Evolutionary conservation across 2,797 vertebrate species (phyloP), one percentile per base, ranked within the genome.

Genomic region (Oreonectes daqikongensis): DNA sequence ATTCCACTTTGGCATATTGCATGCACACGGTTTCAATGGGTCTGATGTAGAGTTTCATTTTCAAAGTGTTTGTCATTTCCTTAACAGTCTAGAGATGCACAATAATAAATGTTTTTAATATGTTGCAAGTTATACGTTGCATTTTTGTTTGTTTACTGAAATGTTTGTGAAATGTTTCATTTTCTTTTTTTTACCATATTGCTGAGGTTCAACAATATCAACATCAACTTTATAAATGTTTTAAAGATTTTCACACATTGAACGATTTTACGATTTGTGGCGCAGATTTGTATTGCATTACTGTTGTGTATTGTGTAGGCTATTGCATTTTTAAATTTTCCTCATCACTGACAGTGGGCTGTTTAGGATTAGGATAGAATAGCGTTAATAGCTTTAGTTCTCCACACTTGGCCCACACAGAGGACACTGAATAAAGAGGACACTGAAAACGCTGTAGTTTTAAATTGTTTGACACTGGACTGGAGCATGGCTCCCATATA

Each of bases 1-100:
- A 55, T 11, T 71, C 44, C 68, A 71, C 32, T 48, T 61, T 40
- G 42, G 75, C 44, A 60, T 15, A 55, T 26, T 75, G 8, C 35
- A 9, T 35, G 35, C 35, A 35, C 35, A 32, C 30, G 28, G n/a
- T n/a, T n/a, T n/a, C n/a, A n/a, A 30, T 8, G 35, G 35, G 8
- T 9, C 35, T 35, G 35, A 7, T 35, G 8, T 35, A 35, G 35
- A 2, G 2, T 35, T 35, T 35, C 35, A 0, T n/a, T n/a, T n/a
- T 1, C 14, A 38, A 40, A 52, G 46, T 40, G 30, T 14, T 38
- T 69, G n/a, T 24, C 67, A 69, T 38, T 38, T 53, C 8, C 15
- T 9, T 14, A 52, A 9, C 30, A 5, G 10, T 14, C 11, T 28
- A 18, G 22, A 18, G n/a, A 61, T 24, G 20, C 14, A 4, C 32